These are phyloP conservation scores for Ostrea denselamellosa DNA, from an alignment of 1,140 invertebrate genomes.

Conservation along the genomic window DNA sequence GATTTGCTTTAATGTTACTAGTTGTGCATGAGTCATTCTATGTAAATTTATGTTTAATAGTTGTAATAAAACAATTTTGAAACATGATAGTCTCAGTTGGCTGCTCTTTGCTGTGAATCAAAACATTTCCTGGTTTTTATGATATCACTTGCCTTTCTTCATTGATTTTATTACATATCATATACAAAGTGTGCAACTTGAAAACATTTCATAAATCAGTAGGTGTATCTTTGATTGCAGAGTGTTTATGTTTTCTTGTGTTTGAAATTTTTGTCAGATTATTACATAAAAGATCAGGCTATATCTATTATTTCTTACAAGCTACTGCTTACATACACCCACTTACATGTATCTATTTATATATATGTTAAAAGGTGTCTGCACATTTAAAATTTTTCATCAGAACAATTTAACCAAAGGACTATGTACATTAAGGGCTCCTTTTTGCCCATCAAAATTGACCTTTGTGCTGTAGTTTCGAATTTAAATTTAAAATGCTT, in stretches of 20 bases:
- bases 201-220: not conserved
- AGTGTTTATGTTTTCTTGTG: not conserved
- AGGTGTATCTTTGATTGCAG: not conserved
- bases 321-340: too few relatives aligned
- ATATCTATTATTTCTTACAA: too few relatives aligned
- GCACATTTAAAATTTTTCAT: too few relatives aligned
- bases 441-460: too few relatives aligned
- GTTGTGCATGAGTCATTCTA: not conserved
- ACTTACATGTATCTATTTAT: too few relatives aligned
- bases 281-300: not conserved
- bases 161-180: not conserved
- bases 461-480: too few relatives aligned
- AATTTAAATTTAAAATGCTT: too few relatives aligned
- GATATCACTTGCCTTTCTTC: not conserved
- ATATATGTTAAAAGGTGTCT: too few relatives aligned
- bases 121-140: not conserved
- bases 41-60: not conserved
- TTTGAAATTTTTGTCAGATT: not conserved
- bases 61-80: not conserved
- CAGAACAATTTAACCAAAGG: too few relatives aligned
- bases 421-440: too few relatives aligned
- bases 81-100: not conserved
- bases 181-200: not conserved
- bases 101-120: not conserved
- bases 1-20: not conserved